Conservation (phyloP, 2,888 invertebrate genomes). For the Synergus gifuensis region DNA sequence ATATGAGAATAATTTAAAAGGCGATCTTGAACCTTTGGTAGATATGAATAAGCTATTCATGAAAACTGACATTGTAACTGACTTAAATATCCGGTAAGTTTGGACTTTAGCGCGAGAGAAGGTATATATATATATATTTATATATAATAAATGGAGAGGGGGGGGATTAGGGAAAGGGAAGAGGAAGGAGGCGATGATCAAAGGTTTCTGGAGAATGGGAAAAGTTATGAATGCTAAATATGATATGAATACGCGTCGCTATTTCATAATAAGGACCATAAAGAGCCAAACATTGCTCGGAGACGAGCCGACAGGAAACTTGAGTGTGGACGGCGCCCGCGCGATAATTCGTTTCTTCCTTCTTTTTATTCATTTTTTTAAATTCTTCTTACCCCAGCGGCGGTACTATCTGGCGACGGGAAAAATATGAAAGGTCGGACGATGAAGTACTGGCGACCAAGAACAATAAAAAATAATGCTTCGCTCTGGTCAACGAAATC, state of each 20-base stretch:
- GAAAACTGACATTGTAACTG: conserved; percentile 14
- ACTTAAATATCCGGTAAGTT: conserved; percentile 33
- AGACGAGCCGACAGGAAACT: conserved; percentile 69
- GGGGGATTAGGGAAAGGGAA: conserved; percentile 20
- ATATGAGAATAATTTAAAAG: background rate
- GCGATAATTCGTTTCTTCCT: conserved; percentile 51
- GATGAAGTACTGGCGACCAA: conserved; percentile 25
- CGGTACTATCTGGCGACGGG: conserved; percentile 9
- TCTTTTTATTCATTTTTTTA: background rate
- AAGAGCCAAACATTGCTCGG: conserved; percentile 61
- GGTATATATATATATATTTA: conserved; percentile 26
- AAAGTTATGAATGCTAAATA: conserved; percentile 64
- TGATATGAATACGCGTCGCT: conserved; percentile 72
- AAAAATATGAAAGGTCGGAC: conserved; percentile 16
- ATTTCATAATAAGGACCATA: conserved; percentile 64
- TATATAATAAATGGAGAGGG: conserved; percentile 11
- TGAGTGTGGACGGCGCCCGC: conserved; percentile 74
- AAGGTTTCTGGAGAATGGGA: conserved; percentile 45
- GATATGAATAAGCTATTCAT: background rate
- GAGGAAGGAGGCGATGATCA: conserved; percentile 47
- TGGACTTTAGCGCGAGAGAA: conserved; percentile 34
- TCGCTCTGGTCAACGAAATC: conserved; percentile 20
- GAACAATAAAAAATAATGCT: conserved; percentile 26
- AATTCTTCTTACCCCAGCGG: background rate
- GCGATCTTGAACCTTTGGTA: background rate